Conservation (phyloP, 2,113 vertebrate genomes). For the Pelmatolapia mariae region DNA sequence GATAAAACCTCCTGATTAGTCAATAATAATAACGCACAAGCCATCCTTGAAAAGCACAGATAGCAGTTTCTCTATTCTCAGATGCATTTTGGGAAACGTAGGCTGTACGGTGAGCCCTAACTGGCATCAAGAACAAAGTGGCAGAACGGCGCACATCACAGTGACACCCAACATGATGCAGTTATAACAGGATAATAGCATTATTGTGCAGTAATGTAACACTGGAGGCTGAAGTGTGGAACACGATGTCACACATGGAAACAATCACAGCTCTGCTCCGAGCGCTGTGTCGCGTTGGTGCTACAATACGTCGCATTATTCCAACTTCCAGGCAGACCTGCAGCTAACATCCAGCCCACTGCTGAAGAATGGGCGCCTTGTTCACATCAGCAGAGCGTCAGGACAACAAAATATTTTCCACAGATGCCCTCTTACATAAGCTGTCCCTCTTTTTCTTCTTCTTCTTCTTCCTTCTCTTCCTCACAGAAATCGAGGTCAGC, state of each 20-base stretch:
- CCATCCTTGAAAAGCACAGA: neutral
- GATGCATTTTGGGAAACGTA: neutral
- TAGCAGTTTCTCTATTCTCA: neutral
- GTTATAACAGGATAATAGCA: neutral
- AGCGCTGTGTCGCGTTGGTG: neutral
- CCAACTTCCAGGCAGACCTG: neutral
- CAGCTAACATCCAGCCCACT: neutral
- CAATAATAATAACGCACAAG: neutral
- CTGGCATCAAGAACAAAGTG: neutral
- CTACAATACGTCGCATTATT: neutral
- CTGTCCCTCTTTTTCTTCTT: neutral
- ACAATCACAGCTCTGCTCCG: neutral
- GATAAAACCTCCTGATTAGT: neutral
- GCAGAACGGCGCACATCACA: neutral
- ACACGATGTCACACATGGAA: neutral
- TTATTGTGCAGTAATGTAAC: neutral
- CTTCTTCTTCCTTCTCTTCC: neutral
- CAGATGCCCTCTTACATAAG: neutral
- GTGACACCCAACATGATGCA: neutral
- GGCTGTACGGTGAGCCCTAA: neutral
- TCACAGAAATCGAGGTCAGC: slow-evolving; percentile 33
- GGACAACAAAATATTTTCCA: slow-evolving; percentile 4
- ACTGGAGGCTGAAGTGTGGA: neutral
- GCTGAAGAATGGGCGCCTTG: slow-evolving; percentile 9
- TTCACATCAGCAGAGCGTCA: neutral